Evolutionary conservation across 2,113 vertebrate species (phyloP).

Genomic region (Myanophis thanlyinensis): DNA sequence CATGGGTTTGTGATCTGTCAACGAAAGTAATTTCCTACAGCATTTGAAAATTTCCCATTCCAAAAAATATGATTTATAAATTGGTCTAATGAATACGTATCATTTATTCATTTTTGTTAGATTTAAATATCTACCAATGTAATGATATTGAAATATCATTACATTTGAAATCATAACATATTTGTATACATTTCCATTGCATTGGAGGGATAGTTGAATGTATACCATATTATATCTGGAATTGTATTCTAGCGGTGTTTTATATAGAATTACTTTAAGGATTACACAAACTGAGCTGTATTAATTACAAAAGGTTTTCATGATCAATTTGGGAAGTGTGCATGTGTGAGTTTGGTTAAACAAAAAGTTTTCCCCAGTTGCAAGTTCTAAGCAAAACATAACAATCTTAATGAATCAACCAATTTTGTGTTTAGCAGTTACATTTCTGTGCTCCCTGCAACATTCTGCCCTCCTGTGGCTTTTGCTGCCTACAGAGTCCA

Average conservation of each 20-base stretch:
- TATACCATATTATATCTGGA: neutral
- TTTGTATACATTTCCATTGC: neutral
- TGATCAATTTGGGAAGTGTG: neutral
- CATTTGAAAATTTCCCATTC: neutral
- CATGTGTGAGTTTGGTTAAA: neutral
- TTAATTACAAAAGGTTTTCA: neutral
- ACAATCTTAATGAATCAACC: neutral
- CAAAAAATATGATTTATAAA: neutral
- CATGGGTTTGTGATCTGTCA: neutral
- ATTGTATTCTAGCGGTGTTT: neutral
- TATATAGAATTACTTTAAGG: neutral
- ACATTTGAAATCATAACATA: neutral
- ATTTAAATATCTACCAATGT: neutral
- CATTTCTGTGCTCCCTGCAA: neutral
- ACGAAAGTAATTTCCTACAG: neutral
- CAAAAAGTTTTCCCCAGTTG: neutral
- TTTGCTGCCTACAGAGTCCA: neutral
- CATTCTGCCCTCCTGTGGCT: neutral
- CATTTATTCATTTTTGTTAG: neutral
- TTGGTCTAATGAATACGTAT: neutral
- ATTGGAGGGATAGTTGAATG: neutral
- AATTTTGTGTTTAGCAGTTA: neutral
- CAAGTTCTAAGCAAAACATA: neutral
- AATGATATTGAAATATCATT: neutral
- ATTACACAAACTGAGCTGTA: neutral